Evolutionary conservation across 2,113 vertebrate genomes (phyloP).

Genomic region (Vidua chalybeata): DNA sequence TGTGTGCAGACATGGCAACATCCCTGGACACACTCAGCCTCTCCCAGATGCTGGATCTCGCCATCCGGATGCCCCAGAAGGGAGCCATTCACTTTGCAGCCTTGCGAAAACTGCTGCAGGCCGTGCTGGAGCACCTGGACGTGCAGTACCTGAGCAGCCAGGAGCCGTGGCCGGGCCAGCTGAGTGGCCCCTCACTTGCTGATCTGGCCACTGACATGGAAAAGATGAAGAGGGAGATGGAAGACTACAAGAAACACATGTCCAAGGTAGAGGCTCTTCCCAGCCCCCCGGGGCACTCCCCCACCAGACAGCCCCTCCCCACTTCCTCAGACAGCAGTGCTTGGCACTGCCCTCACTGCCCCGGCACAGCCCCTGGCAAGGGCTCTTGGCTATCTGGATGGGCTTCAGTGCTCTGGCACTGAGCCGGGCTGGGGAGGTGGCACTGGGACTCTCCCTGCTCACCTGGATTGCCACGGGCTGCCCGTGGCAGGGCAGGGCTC

Average conservation of each 20-base stretch:
- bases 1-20: neutral
- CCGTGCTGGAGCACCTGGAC: neutral
- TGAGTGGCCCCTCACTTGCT: too few relatives aligned
- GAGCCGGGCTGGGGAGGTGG: neutral
- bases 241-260: too few relatives aligned
- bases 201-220: too few relatives aligned
- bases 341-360: neutral
- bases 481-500: neutral
- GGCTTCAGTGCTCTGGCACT: neutral
- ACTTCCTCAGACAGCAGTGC: too few relatives aligned
- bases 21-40: neutral
- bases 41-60: neutral
- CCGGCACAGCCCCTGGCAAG: neutral
- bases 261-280: too few relatives aligned
- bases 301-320: too few relatives aligned
- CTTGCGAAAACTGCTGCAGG: neutral
- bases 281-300: too few relatives aligned
- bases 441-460: neutral
- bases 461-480: neutral
- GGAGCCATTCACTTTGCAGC: accelerated
- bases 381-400: neutral
- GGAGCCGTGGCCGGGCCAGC: too few relatives aligned
- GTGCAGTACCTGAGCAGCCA: neutral
- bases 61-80: accelerated
- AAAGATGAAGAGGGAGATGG: too few relatives aligned